Percentiles rank a stretch among this genome's conserved stretches.
Evolutionary conservation across 2,797 vertebrate species (phyloP).

Genomic region (Nasua narica): DNA sequence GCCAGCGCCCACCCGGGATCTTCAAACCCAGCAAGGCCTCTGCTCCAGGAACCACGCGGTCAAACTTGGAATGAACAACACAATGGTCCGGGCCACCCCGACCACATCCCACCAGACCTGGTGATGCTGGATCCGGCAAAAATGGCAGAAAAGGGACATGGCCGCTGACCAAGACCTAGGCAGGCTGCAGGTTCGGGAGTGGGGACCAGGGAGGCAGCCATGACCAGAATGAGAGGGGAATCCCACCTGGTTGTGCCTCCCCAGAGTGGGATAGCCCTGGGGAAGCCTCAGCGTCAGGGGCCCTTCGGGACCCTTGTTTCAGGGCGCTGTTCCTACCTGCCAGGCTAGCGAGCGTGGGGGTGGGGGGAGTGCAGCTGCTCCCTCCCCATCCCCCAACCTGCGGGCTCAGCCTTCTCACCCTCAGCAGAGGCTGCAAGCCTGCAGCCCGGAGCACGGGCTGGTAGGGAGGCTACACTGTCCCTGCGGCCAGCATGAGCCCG

Average conservation of each 20-base stretch:
- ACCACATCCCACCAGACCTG: conserved; percentile 12
- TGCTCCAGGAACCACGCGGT: conserved; percentile 44
- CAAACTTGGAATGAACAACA: conserved; percentile 39
- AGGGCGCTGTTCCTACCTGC: background rate
- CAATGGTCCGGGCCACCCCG: conserved; percentile 47
- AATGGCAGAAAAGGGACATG: background rate
- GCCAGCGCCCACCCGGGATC: background rate
- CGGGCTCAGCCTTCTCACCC: background rate
- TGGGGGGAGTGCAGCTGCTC: background rate
- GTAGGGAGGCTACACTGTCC: background rate
- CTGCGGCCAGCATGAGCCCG: background rate
- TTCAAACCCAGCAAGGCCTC: background rate
- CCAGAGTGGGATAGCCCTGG: background rate
- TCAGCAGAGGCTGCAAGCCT: background rate
- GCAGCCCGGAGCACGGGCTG: background rate
- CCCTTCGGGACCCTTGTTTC: background rate
- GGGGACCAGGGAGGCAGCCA: background rate
- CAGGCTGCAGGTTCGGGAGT: background rate
- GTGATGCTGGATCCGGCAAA: background rate
- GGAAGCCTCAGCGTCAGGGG: conserved; percentile 1
- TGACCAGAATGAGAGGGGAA: background rate
- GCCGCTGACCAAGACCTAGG: background rate
- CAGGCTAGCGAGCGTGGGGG: background rate
- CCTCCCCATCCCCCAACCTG: background rate
- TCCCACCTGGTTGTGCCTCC: background rate